Base-by-base conservation (phyloP, 2,888 invertebrate genomes). In the Epicampocera succincta region DNA sequence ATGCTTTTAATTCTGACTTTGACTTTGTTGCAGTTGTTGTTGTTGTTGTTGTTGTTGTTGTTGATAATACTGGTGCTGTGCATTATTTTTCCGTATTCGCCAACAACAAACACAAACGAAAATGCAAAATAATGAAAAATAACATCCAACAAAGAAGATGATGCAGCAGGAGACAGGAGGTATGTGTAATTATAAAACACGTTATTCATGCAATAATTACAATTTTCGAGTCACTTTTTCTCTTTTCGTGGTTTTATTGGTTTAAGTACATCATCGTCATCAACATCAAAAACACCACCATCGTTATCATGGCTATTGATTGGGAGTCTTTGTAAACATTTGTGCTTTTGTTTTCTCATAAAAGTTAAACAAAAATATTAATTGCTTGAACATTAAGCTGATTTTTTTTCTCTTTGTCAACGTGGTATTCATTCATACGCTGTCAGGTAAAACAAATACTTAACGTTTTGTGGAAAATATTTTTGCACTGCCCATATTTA, bases 151-250 rank as follows among this genome's bases (percentile, higher is more conserved):
- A 44, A 61, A 68, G n/a, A 25, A 17, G 11, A 12, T 13, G 0
- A 29, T 17, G 54, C 4, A 46, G 17, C 21, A 25, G 17, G 40
- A 68, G 42, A 17, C n/a, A 46, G 50, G 46, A 69, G 52, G 80
- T 72, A 80, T 74, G 76, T 84, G 85, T 85, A 85, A 85, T 85
- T 85, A 84, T 84, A 83, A 83, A 82, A 83, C 83, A 83, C 78
- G 83, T 80, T 81, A 77, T 83, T 84, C 83, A 77, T 75, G 84
- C 83, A 84, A 80, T 83, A 84, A 84, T 85, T 85, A 85, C 83
- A 85, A 84, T 80, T 42, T 80, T 83, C 60, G 60, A 72, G 58
- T 73, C 72, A 78, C 72, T 78, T 73, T 73, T 65, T 60, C 17
- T 60, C 46, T 29, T 29, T n/a, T 13, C 54, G 78, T 46, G 78